Evolutionary conservation across 2,888 invertebrate species (phyloP).

Genomic region (Omphaloscelis lunosa): DNA sequence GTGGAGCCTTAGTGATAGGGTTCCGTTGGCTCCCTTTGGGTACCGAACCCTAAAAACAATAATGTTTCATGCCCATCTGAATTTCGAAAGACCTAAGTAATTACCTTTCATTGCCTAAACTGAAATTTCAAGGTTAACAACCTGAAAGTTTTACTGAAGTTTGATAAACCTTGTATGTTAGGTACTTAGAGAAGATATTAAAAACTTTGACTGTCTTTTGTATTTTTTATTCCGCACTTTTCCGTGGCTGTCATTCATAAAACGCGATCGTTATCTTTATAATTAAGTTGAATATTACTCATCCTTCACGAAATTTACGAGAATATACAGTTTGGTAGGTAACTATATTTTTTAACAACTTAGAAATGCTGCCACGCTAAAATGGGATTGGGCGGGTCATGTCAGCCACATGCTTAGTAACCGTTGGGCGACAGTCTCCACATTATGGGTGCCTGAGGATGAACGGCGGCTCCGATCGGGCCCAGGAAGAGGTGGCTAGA

Average conservation of each 20-base stretch:
- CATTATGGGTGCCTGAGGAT: too few relatives aligned
- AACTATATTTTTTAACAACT: conserved; percentile 10
- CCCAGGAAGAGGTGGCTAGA: too few relatives aligned
- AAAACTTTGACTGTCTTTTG: conserved; percentile 33
- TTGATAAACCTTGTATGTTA: conserved; percentile 13
- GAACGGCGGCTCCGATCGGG: too few relatives aligned
- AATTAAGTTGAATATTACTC: conserved; percentile 25
- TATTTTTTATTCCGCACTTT: conserved; percentile 14
- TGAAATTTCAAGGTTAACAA: conserved; percentile 19
- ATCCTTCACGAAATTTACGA: conserved; percentile 1
- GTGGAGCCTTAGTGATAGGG: background rate
- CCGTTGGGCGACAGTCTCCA: too few relatives aligned
- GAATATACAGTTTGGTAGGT: background rate
- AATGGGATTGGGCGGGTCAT: too few relatives aligned
- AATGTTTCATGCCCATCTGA: conserved; percentile 12
- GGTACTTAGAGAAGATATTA: conserved; percentile 38
- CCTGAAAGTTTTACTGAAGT: conserved; percentile 20
- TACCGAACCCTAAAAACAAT: background rate
- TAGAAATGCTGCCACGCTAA: too few relatives aligned
- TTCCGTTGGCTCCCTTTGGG: too few relatives aligned
- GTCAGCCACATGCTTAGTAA: too few relatives aligned
- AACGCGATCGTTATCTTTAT: conserved; percentile 28
- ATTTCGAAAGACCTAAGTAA: conserved; percentile 22
- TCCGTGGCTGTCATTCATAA: conserved; percentile 38
- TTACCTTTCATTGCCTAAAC: conserved; percentile 9